Percentiles rank a stretch among this genome's conserved stretches.
Evolutionary conservation across 2,113 vertebrate species (phyloP).

Genomic region (Ceyx margarethae): DNA sequence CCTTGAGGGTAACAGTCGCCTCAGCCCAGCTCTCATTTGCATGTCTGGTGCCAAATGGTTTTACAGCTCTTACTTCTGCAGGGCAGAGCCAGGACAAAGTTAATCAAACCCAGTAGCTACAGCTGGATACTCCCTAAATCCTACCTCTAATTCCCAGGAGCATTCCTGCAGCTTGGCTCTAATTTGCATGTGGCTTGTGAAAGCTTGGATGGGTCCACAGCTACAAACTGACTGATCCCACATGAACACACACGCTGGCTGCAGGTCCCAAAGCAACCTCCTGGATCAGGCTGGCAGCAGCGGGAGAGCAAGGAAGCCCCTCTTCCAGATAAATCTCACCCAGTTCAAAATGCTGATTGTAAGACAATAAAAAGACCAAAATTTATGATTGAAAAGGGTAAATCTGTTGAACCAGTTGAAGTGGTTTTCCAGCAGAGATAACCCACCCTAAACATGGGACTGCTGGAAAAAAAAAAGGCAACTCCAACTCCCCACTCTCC

Average conservation of each 20-base stretch:
- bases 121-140: neutral
- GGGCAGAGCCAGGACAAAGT: neutral
- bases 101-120: neutral
- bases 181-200: neutral
- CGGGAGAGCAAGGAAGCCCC: neutral
- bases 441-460: neutral
- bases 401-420: neutral
- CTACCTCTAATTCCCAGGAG: neutral
- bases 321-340: neutral
- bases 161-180: neutral
- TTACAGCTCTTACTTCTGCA: neutral
- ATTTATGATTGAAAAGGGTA: neutral
- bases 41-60: constrained; percentile 31
- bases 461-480: neutral
- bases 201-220: neutral
- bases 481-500: neutral
- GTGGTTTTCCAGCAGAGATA: neutral
- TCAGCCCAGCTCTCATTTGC: neutral
- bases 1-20: neutral
- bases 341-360: neutral
- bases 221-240: neutral
- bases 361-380: neutral
- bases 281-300: neutral
- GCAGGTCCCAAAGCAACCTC: neutral
- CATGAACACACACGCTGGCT: fast-evolving